A percentile compares a stretch with the other conserved stretches of the same genome.
These are phyloP conservation scores for Tyrophagus putrescentiae DNA, from an alignment of 1,140 invertebrate species.

Conservation along the genomic window DNA sequence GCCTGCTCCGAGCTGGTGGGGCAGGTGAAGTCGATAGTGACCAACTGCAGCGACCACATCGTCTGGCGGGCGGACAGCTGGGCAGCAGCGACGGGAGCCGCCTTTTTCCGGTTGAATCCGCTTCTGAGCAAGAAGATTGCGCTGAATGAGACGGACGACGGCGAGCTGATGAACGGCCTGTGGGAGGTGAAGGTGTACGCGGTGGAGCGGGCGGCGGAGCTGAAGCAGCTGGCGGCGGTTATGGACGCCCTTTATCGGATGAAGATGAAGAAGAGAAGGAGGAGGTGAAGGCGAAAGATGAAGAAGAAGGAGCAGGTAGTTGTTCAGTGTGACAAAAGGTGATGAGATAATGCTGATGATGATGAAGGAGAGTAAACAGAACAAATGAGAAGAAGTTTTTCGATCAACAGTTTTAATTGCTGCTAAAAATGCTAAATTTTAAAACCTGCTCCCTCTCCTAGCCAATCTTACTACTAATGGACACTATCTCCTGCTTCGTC, in stretches of 20 bases:
- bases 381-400: too few species aligned
- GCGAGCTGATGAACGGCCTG: slow-evolving; percentile 65
- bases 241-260: neutral
- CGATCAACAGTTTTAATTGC: too few species aligned
- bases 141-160: slow-evolving; percentile 74
- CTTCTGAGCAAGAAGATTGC: slow-evolving; percentile 50
- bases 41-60: slow-evolving; percentile 69
- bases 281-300: neutral
- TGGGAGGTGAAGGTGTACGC: slow-evolving; percentile 76
- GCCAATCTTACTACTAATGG: too few species aligned
- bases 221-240: neutral
- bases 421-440: too few species aligned
- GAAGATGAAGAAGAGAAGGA: neutral
- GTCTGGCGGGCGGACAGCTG: slow-evolving; percentile 72
- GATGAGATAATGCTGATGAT: too few species aligned
- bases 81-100: slow-evolving; percentile 71
- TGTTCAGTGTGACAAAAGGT: too few species aligned
- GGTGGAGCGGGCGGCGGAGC: neutral
- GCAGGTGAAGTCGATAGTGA: slow-evolving; percentile 31
- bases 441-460: too few species aligned
- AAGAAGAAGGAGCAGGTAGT: too few species aligned
- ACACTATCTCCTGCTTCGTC: too few species aligned
- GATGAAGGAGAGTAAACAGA: too few species aligned
- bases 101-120: slow-evolving; percentile 48
- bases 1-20: neutral